phyloP scores from a whole-genome alignment of 1,140 invertebrate species.

The Batillaria attramentaria region DNA sequence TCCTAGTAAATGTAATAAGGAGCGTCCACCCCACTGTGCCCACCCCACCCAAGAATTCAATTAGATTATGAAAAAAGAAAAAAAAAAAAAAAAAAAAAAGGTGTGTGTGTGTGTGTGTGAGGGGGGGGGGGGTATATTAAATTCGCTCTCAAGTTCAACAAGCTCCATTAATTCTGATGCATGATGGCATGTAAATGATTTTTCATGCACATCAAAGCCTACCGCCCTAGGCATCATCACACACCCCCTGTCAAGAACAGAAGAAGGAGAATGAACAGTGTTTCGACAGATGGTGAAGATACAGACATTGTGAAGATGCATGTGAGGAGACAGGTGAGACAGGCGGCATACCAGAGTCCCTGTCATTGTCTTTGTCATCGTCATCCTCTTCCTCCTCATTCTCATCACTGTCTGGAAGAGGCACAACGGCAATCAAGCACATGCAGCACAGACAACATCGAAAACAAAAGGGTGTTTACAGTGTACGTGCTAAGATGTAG shows the following conservation, averaged over 20 bases:
- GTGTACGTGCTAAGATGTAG: neutral
- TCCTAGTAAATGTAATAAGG: no score
- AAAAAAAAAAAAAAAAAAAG: slow-evolving; percentile 1
- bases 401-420: slow-evolving; percentile 47
- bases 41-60: no score
- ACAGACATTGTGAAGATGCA: neutral
- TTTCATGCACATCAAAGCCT: neutral
- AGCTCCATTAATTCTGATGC: no score
- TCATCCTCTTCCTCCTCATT: slow-evolving; percentile 36
- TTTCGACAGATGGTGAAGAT: neutral
- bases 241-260: neutral
- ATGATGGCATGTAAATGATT: no score
- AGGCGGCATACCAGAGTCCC: slow-evolving; percentile 50
- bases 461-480: neutral
- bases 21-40: no score
- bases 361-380: slow-evolving; percentile 49
- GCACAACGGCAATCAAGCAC: slow-evolving; percentile 32
- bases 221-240: neutral
- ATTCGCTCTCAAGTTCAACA: neutral
- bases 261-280: neutral
- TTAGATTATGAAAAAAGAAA: no score
- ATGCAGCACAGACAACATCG: slow-evolving; percentile 29
- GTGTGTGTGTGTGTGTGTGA: no score
- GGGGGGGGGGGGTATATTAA: neutral
- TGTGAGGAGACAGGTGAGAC: neutral